Evolutionary conservation across 2,113 vertebrate species (phyloP).

Genomic region (Stomatorhinus ivindoensis): DNA sequence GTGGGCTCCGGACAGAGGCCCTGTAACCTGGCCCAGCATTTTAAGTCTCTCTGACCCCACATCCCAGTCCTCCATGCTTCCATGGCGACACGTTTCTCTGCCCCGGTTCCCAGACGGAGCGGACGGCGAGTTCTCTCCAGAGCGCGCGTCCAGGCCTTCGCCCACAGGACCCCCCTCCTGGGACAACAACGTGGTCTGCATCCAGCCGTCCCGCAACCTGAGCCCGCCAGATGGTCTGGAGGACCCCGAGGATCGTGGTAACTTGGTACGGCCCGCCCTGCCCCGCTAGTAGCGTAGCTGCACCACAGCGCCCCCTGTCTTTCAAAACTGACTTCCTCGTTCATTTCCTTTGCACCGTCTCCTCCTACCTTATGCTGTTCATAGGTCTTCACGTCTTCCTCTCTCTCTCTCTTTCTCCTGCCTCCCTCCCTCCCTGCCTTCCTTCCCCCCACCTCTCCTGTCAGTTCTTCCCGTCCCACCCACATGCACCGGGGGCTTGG

Average conservation of each 20-base stretch:
- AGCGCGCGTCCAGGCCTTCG: conserved; percentile 71
- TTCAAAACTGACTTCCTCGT: not conserved
- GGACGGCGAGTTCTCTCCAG: conserved; percentile 76
- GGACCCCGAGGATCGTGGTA: conserved; percentile 64
- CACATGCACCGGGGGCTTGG: conserved; percentile 4
- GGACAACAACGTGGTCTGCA: conserved; percentile 83
- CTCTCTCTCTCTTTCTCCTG: not conserved
- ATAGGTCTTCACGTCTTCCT: not conserved
- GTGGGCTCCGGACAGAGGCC: conserved; percentile 32
- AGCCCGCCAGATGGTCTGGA: conserved; percentile 84
- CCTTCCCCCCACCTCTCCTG: not conserved
- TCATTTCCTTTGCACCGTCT: not conserved
- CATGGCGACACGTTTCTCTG: not conserved
- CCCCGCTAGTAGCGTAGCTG: not conserved
- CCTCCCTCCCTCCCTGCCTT: not conserved
- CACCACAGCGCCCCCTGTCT: not conserved
- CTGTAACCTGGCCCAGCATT: not conserved
- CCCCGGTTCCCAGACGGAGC: conserved; percentile 64
- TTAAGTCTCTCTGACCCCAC: not conserved
- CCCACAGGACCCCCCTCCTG: conserved; percentile 68
- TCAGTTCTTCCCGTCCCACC: conserved; percentile 6
- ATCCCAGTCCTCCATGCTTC: not conserved
- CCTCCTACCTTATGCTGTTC: not conserved
- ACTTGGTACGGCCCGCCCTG: conserved; percentile 23
- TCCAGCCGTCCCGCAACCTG: conserved; percentile 85